Base-by-base conservation (phyloP, 2,113 vertebrate genomes). In the Malaclemys terrapin region DNA sequence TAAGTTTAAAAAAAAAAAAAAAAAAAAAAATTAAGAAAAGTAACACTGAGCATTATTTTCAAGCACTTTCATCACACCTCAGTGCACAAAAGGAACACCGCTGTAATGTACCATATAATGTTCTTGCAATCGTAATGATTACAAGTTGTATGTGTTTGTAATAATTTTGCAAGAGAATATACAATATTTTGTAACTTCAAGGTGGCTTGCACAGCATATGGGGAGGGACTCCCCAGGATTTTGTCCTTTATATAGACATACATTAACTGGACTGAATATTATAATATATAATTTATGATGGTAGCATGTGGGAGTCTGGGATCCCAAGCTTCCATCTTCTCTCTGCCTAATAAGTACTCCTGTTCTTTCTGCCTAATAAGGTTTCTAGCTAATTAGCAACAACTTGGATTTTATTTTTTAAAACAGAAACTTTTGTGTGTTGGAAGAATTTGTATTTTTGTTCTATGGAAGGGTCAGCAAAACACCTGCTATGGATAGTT, bases 1-100 rank as follows among this genome's bases (percentile, higher is more conserved):
- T 59, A 88, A 84, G 29, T 90, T 95, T 82, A 94, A 89, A 72
- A 93, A 88, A 56, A 7, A 95, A 7, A 95, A n/a, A 94, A 92
- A 90, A n/a, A n/a, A n/a, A n/a, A n/a, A n/a, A n/a, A n/a, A n/a
- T 57, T 88, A 84, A 82, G 87, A 81, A 27, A 75, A 82, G 29
- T 52, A 65, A n/a, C 35, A 27, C 50, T 13, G 16, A 8, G 47
- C 57, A 57, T 75, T 75, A 29, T 10, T 75, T 91, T 80, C 42
- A 54, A 35, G 17, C n/a, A 16, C 20, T 65, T 53, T 17, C 11
- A n/a, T 31, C 57, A 45, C 25, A 47, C 75, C 10, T 69, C 20
- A 42, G 45, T 42, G 6, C 31, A 42, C 27, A 88, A 92, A 65
- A 35, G 19, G 14, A 53, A 47, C 75, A 38, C 19, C 7, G 47